Evolutionary conservation across 2,888 invertebrate species (phyloP).

Genomic region (Stenodera caucasica): DNA sequence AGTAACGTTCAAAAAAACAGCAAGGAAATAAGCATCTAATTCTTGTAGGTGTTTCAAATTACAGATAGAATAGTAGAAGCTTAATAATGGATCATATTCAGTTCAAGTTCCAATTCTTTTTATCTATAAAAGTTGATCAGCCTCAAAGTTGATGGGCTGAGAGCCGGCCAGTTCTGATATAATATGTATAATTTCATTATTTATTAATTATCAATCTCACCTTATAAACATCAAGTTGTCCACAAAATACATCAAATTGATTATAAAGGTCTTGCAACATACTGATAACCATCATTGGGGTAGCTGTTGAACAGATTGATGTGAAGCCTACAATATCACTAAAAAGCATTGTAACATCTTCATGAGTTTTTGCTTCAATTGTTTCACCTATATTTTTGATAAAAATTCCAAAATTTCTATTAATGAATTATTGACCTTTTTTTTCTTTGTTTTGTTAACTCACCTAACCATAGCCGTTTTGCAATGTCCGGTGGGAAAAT

Average conservation of each 20-base stretch:
- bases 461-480: constrained; percentile 89
- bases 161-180: constrained; percentile 8
- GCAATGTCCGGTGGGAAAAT: constrained; percentile 96
- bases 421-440: background rate
- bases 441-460: constrained; percentile 42
- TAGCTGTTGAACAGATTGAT: constrained; percentile 91
- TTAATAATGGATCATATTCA: too few relatives aligned
- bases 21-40: too few relatives aligned
- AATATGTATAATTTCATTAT: constrained; percentile 10
- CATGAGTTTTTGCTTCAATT: constrained; percentile 91
- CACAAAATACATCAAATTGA: constrained; percentile 90
- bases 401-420: background rate
- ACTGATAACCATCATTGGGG: constrained; percentile 93
- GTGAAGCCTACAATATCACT: constrained; percentile 97
- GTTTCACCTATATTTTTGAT: constrained; percentile 69
- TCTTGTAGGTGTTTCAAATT: too few relatives aligned
- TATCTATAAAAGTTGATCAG: too few relatives aligned
- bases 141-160: constrained; percentile 18
- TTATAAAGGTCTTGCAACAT: constrained; percentile 94
- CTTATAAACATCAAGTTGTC: constrained; percentile 93
- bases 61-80: too few relatives aligned
- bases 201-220: constrained; percentile 56
- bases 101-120: too few relatives aligned
- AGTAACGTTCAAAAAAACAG: too few relatives aligned
- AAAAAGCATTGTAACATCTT: constrained; percentile 93